phyloP scores from a whole-genome alignment of 37 sponge, comb jelly and placozoan species.

The Cladorhizidae sp. region DNA sequence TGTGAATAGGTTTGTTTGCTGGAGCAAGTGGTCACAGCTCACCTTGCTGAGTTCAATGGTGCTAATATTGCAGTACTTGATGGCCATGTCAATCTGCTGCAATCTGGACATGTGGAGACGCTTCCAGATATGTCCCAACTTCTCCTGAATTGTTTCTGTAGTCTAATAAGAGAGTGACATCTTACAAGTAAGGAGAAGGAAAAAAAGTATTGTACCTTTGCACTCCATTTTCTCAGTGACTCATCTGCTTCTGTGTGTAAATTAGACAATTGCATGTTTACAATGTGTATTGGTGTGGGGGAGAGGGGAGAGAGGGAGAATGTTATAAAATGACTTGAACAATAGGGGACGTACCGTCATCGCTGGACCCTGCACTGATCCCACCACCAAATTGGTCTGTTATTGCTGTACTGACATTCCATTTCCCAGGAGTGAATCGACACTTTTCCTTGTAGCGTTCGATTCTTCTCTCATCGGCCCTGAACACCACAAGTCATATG shows the following conservation, averaged over 20 bases:
- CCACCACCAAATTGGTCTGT: conserved; percentile 92
- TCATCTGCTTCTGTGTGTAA: no score
- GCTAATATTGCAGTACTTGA: conserved; percentile 70
- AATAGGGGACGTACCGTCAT: conserved; percentile 38
- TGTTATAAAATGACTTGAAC: no score
- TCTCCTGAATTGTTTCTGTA: conserved; percentile 40
- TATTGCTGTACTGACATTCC: conserved; percentile 89
- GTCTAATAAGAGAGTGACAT: no score
- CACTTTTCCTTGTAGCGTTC: conserved; percentile 22
- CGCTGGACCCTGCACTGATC: conserved; percentile 48
- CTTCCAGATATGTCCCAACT: conserved; percentile 68
- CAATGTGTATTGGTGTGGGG: no score
- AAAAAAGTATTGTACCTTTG: no score
- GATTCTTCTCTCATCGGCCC: conserved; percentile 37
- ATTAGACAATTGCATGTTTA: no score
- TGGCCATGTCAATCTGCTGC: conserved; percentile 88
- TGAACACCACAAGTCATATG: conserved; percentile 9
- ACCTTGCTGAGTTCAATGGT: conserved; percentile 11
- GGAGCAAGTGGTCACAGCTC: no score
- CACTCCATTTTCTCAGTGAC: no score
- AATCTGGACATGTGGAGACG: conserved; percentile 60
- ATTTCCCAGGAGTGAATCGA: conserved; percentile 65
- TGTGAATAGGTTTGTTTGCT: no score
- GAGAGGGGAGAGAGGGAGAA: no score
- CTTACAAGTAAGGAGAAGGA: no score